Conservation (phyloP, 2,797 vertebrate species). For the Characodon lateralis region DNA sequence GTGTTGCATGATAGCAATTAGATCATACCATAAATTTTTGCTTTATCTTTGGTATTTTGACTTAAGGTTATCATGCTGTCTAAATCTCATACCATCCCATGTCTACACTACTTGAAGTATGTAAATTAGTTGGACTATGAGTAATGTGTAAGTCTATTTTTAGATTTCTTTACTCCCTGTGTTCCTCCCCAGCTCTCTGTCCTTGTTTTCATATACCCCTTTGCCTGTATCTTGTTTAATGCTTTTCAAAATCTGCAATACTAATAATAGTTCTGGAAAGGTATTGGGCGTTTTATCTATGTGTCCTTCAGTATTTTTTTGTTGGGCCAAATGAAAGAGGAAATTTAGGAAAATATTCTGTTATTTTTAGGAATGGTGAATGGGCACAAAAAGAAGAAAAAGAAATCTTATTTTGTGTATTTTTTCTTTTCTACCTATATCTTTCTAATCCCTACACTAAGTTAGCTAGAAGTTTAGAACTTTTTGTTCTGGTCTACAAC, state of each 20-base stretch:
- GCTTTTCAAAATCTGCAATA: slow-evolving; percentile 69
- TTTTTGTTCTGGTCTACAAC: slow-evolving; percentile 78
- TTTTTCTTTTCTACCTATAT: slow-evolving; percentile 29
- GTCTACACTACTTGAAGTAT: slow-evolving; percentile 28
- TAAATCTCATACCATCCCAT: neutral
- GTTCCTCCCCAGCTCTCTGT: slow-evolving; percentile 41
- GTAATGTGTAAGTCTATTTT: slow-evolving; percentile 56
- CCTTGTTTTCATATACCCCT: slow-evolving; percentile 54
- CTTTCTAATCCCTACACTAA: neutral
- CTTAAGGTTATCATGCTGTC: too few relatives aligned
- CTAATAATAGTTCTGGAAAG: slow-evolving; percentile 62
- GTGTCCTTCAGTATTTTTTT: slow-evolving; percentile 74
- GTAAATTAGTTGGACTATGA: slow-evolving; percentile 54
- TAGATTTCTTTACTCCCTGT: slow-evolving; percentile 41
- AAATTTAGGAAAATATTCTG: slow-evolving; percentile 76
- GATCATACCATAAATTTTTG: too few relatives aligned
- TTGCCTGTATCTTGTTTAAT: slow-evolving; percentile 69
- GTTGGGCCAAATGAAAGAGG: slow-evolving; percentile 52
- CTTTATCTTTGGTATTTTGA: neutral
- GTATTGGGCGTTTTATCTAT: slow-evolving; percentile 59
- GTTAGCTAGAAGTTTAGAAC: slow-evolving; percentile 43
- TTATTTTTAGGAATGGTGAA: slow-evolving; percentile 72
- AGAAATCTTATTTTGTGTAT: slow-evolving; percentile 36
- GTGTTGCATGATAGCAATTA: neutral
- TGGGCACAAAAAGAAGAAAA: slow-evolving; percentile 30